These are phyloP conservation scores for Rattus norvegicus DNA, from an alignment of 2,113 vertebrate genomes.

Conservation along the genomic window DNA sequence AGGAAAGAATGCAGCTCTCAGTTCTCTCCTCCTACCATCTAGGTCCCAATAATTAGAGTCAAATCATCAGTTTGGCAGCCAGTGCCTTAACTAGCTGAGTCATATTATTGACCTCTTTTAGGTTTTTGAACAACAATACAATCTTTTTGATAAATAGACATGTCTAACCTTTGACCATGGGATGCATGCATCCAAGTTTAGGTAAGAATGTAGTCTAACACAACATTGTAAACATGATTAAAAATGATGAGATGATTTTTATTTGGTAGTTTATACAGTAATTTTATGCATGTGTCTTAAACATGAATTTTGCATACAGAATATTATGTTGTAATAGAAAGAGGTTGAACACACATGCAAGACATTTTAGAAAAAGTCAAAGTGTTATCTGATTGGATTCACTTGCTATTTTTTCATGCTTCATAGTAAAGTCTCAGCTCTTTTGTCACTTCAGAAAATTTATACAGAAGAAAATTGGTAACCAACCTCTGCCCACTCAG, in stretches of 20 bases:
- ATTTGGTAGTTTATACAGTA: too few species aligned
- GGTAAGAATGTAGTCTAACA: not conserved
- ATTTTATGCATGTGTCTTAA: not conserved
- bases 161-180: too few species aligned
- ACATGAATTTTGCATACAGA: not conserved
- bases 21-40: not conserved
- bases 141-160: not conserved
- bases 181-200: not conserved
- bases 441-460: not conserved
- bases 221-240: not conserved
- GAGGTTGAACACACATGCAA: not conserved
- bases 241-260: not conserved
- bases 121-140: not conserved
- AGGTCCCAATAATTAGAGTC: not conserved
- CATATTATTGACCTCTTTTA: not conserved
- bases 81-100: not conserved
- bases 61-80: not conserved
- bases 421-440: not conserved
- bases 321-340: not conserved
- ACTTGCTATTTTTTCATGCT: not conserved
- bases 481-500: slow-evolving; percentile 98
- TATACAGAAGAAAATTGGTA: not conserved
- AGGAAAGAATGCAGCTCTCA: not conserved
- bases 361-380: not conserved
- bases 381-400: not conserved